Evolutionary conservation across 1,140 invertebrate species (phyloP).

Genomic region (Brachionus sp.): DNA sequence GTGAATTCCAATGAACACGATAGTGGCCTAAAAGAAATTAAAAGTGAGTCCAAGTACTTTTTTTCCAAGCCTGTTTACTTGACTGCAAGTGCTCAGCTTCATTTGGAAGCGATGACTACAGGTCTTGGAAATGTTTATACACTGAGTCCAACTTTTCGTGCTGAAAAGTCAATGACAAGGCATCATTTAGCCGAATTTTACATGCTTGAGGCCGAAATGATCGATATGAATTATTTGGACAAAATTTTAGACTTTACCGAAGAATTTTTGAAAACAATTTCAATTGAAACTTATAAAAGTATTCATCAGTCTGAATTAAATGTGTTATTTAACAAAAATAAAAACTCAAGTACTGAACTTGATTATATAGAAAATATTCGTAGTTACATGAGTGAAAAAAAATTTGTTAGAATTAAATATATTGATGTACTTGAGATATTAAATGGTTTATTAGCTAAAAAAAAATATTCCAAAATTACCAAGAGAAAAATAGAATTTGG

Average conservation of each 20-base stretch:
- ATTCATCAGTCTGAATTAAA: not conserved
- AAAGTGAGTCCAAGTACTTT: not conserved
- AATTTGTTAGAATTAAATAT: constrained; percentile 38
- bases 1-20: not conserved
- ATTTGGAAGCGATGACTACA: constrained; percentile 42
- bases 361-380: not conserved
- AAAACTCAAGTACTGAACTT: not conserved
- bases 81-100: constrained; percentile 41
- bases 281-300: not conserved
- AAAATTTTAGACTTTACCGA: constrained; percentile 37
- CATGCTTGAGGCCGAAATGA: constrained; percentile 45
- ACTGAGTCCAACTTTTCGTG: constrained; percentile 35
- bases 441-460: not conserved
- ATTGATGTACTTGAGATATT: not conserved
- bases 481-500: constrained; percentile 33
- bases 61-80: constrained; percentile 36
- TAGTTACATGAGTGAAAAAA: not conserved
- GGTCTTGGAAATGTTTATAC: constrained; percentile 37
- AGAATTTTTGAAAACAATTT: constrained; percentile 6
- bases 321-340: not conserved
- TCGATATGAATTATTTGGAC: not conserved
- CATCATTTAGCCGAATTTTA: constrained; percentile 46
- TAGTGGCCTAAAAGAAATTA: not conserved
- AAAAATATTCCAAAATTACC: not conserved
- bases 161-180: constrained; percentile 32